Conservation (phyloP, 1,140 invertebrate genomes). For the silkworm (Bombyx mori) region ASM3026992v2 NC_085131.1:9865001-9865500, state of each 20-base stretch:
- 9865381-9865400: neutral
- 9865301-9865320: neutral
- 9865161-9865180: no score
- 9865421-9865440: no score
- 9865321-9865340: constrained; percentile 2
- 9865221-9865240: neutral
- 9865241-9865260: neutral
- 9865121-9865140: no score
- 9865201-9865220: no score
- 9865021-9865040: no score
- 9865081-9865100: no score
- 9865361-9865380: neutral
- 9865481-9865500: neutral
- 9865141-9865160: no score
- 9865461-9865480: neutral
- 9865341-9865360: neutral
- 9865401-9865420: neutral
- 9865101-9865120: no score
- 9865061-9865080: no score
- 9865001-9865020: no score
- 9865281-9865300: neutral
- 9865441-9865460: neutral
- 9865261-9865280: neutral
- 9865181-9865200: no score
- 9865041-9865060: no score